Evolutionary conservation across 2,797 vertebrate species (phyloP).

Genomic region (Falco concolor): DNA sequence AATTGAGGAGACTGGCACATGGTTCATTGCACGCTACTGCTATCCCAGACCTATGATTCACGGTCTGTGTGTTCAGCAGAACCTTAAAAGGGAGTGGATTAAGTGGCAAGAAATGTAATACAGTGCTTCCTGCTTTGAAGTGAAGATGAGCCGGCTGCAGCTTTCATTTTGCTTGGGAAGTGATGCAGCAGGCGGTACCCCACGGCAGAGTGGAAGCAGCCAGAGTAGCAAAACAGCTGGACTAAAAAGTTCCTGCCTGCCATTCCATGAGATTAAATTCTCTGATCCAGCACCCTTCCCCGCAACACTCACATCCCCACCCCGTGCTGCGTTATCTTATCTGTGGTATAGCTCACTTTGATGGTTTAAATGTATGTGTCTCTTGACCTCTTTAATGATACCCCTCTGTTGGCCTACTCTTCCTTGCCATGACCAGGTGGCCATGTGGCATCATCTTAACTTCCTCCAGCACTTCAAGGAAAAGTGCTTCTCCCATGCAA

Average conservation of each 20-base stretch:
- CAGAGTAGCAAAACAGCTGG: neutral
- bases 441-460: neutral
- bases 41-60: neutral
- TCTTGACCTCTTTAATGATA: conserved; percentile 28
- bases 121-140: neutral
- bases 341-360: neutral
- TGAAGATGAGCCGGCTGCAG: neutral
- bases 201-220: neutral
- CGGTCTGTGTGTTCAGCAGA: neutral
- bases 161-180: neutral
- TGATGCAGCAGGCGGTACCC: neutral
- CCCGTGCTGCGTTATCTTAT: neutral
- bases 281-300: neutral
- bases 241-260: neutral
- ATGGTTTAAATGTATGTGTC: neutral
- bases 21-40: neutral
- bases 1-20: neutral
- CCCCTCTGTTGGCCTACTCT: neutral
- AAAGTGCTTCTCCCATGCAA: neutral
- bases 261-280: neutral
- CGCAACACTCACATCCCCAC: too few relatives aligned
- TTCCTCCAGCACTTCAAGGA: neutral
- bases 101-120: neutral
- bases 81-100: neutral
- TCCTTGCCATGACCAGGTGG: neutral